Base-by-base conservation (phyloP, 2,888 invertebrate genomes). In the Lypha dubia region DNA sequence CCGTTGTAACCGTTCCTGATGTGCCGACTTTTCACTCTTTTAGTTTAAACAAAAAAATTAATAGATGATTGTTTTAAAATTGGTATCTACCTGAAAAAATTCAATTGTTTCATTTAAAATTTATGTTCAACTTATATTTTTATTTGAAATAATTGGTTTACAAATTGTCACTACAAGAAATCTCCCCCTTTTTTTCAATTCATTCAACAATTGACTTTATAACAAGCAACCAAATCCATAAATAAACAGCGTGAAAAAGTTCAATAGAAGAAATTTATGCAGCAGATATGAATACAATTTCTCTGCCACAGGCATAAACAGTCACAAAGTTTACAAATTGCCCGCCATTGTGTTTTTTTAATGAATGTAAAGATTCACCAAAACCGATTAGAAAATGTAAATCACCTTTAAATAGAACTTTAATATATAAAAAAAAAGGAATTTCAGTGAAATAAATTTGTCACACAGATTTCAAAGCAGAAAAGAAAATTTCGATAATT, bases 131-230 rank as follows among this genome's bases (percentile, higher is more conserved):
- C 11, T 22, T 46, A 58, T 32, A 24, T 73, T 77, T 77, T 41
- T 41, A 88, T 90, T 90, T 90, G 88, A 90, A 88, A 90, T 90
- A 90, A 90, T 90, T 90, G 90, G 89, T 35, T 89, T 90, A 90
- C 90, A 90, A 90, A 90, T 90, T 90, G 90, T 89, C 91, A 90
- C 89, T 88, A 88, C 71, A 9, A 65, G 58, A 79, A 65, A 38
- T 53, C 17, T 38, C 24, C 8, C 17, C 6, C 56, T 44, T 15
- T 22, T 28, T 38, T 51, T 5, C n/a, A 15, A 38, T 32, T 32
- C 28, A 58, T 7, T 35, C 44, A 49, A 65, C 49, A 70, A 68
- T 63, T 17, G 63, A 32, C 58, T 76, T 41, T 62, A 63, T 53
- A 24, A 38, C 15, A 46, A 41, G 11, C 56, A 20, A 35, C 20